Evolutionary conservation across 2,888 invertebrate species (phyloP), one percentile per base, ranked within the genome.

Genomic region (Eucriotettix oculatus): DNA sequence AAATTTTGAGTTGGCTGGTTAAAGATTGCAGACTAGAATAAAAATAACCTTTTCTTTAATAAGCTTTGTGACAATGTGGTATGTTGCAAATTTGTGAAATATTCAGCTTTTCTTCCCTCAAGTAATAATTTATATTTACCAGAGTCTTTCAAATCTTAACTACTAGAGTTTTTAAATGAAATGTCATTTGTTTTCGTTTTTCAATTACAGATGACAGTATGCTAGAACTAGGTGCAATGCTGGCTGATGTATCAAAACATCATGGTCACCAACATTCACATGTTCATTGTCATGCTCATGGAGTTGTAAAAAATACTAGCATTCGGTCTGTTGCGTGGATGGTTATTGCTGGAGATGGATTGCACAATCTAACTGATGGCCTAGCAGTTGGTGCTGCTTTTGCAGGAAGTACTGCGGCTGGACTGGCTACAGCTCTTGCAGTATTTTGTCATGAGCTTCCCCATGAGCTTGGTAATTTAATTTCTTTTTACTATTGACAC

Each of bases 371-470:
- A 63, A 86, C 86, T 16, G 89, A 89, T 70, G 89, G 89, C 0
- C 72, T 89, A 60, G 88, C 89, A 1, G 87, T 89, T 63, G 89
- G 88, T 2, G 87, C 87, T 10, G 87, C 87, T 0, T 89, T 87
- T 71, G 83, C 84, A 61, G 80, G 80, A 58, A 83, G 84, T 67
- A 79, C 85, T 10, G 83, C 85, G 0, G 85, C 85, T 0, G 88
- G 88, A 1, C 76, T 89, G 62, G 86, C 87, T 54, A 88, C 89
- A 10, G 82, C 87, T 5, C 77, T 89, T 42, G 89, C 89, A 12
- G 87, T 89, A 1, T 80, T 88, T 63, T 89, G 87, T 67, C 89
- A 89, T 68, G 89, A 89, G 69, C 74, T 90, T 53, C 89, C 89
- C 0, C 89, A 89, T 69, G 89, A 89, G 71, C 75, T 89, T 16